phyloP scores from a whole-genome alignment of 2,888 invertebrate species.

The Clivina fossor region DNA sequence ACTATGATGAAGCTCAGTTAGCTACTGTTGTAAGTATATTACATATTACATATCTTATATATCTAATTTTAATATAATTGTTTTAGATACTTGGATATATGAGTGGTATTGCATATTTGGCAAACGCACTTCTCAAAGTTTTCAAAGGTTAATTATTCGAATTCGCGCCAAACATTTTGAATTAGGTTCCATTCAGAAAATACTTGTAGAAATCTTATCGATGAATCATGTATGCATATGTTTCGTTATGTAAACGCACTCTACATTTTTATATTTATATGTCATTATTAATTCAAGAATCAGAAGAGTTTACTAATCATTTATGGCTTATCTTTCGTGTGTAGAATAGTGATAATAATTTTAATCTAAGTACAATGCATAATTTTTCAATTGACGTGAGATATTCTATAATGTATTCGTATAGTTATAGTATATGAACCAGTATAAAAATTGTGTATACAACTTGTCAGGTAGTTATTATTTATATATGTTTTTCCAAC shows the following conservation, averaged over 20 bases:
- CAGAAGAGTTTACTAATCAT: constrained; percentile 27
- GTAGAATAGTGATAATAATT: constrained; percentile 25
- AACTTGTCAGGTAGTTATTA: constrained; percentile 11
- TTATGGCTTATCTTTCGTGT: constrained; percentile 22
- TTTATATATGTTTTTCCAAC: constrained; percentile 11
- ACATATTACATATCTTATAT: too few species aligned
- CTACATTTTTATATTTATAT: constrained; percentile 26
- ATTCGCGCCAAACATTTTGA: constrained; percentile 6
- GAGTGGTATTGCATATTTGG: constrained; percentile 14
- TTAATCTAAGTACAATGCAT: constrained; percentile 24
- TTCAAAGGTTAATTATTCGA: neutral
- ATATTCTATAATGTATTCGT: constrained; percentile 9
- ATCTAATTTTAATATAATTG: neutral
- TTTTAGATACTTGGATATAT: constrained; percentile 15
- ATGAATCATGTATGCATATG: neutral
- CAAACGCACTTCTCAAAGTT: constrained; percentile 13
- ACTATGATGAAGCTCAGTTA: neutral
- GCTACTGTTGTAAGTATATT: constrained; percentile 18
- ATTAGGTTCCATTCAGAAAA: constrained; percentile 10
- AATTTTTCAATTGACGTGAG: constrained; percentile 13
- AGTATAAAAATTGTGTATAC: constrained; percentile 3
- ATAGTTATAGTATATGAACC: constrained; percentile 13
- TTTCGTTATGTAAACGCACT: constrained; percentile 12
- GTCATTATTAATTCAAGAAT: constrained; percentile 32
- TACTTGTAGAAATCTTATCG: constrained; percentile 1